These are phyloP conservation scores for Buteo buteo DNA, from an alignment of 2,113 vertebrate genomes.

Conservation along the genomic window DNA sequence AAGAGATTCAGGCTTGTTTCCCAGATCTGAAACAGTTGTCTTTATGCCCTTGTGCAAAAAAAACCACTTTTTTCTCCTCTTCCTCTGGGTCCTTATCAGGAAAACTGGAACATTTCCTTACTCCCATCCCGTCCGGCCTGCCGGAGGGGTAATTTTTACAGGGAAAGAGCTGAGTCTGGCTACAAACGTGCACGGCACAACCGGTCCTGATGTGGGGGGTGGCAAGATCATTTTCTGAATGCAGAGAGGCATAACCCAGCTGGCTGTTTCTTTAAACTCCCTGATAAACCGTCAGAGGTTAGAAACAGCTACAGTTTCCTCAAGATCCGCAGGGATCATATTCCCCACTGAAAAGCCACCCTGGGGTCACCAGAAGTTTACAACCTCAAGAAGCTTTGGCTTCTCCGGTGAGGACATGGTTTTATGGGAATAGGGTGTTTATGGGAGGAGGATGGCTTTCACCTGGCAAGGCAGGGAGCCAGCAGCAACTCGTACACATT, in stretches of 20 bases:
- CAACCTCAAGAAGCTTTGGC: background rate
- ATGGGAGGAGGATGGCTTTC: background rate
- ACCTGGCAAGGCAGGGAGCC: background rate
- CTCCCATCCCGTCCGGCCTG: background rate
- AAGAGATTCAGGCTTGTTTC: slow-evolving; percentile 1
- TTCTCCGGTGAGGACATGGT: background rate
- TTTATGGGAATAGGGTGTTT: background rate
- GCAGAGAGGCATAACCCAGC: background rate
- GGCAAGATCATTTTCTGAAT: background rate
- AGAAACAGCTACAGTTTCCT: background rate
- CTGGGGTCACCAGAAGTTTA: background rate
- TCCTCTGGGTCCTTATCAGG: background rate
- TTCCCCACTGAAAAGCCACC: background rate
- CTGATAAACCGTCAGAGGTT: background rate
- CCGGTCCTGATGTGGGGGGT: background rate
- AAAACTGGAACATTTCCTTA: background rate
- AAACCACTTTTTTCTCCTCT: fast-evolving
- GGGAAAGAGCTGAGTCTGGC: background rate
- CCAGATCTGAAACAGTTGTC: background rate
- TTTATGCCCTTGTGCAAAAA: background rate
- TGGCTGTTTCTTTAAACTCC: background rate
- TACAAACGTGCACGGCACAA: background rate
- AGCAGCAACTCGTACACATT: background rate
- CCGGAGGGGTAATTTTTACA: fast-evolving
- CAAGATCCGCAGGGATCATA: background rate